These are phyloP conservation scores for Characodon lateralis DNA, from an alignment of 2,797 vertebrate species.

Conservation along the genomic window DNA sequence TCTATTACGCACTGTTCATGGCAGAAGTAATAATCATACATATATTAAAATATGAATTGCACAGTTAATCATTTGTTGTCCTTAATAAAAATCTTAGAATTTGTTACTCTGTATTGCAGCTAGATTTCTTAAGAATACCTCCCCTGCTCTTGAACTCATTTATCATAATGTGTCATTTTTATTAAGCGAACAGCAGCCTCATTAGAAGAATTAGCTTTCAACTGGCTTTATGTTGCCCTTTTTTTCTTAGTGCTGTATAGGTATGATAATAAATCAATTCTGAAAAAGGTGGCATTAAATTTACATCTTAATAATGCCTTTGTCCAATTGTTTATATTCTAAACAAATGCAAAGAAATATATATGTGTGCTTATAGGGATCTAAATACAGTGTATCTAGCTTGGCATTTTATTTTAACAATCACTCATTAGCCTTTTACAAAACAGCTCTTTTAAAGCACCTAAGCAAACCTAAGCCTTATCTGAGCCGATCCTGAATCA, in stretches of 20 bases:
- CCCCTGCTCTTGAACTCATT: neutral
- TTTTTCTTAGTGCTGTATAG: neutral
- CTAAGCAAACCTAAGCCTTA: neutral
- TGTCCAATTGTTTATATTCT: neutral
- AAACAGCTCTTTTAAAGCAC: neutral
- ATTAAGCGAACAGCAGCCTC: neutral
- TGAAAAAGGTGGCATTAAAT: neutral
- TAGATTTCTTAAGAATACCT: neutral
- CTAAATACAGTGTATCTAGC: neutral
- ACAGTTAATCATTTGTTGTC: neutral
- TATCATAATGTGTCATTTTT: neutral
- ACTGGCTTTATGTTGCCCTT: constrained; percentile 17
- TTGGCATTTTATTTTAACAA: neutral
- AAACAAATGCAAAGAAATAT: neutral
- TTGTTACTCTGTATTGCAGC: neutral
- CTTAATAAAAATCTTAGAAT: neutral
- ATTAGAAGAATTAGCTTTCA: neutral
- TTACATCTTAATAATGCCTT: neutral
- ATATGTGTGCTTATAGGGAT: neutral
- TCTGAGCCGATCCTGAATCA: neutral
- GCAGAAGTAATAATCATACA: constrained; percentile 19
- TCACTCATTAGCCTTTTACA: neutral
- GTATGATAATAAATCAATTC: constrained; percentile 23
- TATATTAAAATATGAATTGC: neutral
- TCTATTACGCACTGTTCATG: constrained; percentile 13